Evolutionary conservation across 2,113 vertebrate genomes (phyloP), one percentile per base, ranked within the genome.

Genomic region (Trachemys scripta): DNA sequence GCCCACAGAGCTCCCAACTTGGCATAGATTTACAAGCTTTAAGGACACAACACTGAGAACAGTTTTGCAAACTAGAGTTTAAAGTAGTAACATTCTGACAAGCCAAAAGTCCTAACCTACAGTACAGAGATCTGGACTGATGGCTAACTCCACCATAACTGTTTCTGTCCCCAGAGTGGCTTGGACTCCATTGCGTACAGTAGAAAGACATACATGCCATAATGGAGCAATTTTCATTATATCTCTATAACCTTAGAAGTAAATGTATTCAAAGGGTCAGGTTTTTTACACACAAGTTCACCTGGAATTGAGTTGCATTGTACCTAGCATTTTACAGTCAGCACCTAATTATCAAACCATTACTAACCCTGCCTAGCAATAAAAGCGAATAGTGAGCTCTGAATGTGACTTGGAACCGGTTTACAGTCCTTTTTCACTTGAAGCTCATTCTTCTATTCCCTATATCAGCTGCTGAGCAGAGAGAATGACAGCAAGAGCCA

Each of bases 291-390:
- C 8, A 31, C 57, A 59, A 51, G 29, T 59, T 84, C 80, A 11
- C 81, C 38, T 80, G 49, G 80, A 56, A 84, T 72, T 84, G 81
- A 84, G 80, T 72, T 84, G 54, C 50, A 54, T 69, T 54, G 42
- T 78, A 45, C 42, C 54, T 84, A 38, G 35, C 69, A 29, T 42
- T 78, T 82, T 47, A 65, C 47, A 45, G 80, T 79, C 80, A 88
- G 80, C 69, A 88, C 80, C 85, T 53, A 88, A 88, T 83, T 88
- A 87, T 88, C 90, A 92, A 65, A 54, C 69, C 57, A 10, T 92
- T 59, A n/a, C 51, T 88, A 76, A 38, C 75, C 42, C 35, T 42
- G 31, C 45, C 49, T 62, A 16, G 29, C 72, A 65, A 80, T 80
- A 84, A 80, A 92, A 75, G 50, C 72, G 24, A 80, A 84, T 38